Base-by-base conservation (phyloP, 2,888 invertebrate species). In the Leptinotarsa peninsularis region DNA sequence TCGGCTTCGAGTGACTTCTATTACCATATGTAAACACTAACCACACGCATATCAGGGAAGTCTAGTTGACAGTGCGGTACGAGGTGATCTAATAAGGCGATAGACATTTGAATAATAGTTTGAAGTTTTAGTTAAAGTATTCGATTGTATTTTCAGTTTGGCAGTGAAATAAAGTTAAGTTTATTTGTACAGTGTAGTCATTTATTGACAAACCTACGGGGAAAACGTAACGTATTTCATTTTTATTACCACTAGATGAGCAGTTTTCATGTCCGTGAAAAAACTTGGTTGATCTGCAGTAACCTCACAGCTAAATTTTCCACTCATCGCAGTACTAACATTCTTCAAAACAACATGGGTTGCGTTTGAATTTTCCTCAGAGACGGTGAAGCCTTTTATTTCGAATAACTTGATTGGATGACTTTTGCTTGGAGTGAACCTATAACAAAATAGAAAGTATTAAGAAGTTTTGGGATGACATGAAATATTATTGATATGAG, bases 371-470 rank as follows among this genome's bases (percentile, higher is more conserved):
- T 82, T 83, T 52, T 90, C 89, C 86, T 93, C 93, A 84, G 91
- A 89, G 52, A 93, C 92, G 81, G 90, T 90, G 71, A 93, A 89
- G 52, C 93, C 93, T 52, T 79, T 80, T 63, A 92, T 91, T 58
- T 90, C 88, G 85, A 93, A 93, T 81, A 91, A 90, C 88, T 93
- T 93, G 75, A 91, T 89, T 1, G 92, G 91, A 7, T 92, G 93
- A 18, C 89, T 90, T 81, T 93, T 93, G 76, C 91, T 89, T 0
- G 93, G 93, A 4, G 92, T 87, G 77, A 90, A 93, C 50, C 85
- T 85, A 27, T 13, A 70, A 72, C 67, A 71, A 52, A 54, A 49
- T 18, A 23, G 18, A 56, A 52, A 63, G 4, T 4, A 5, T 21
- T 15, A n/a, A 5, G 18, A 18, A 15, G 54, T 49, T 54, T 54